phyloP scores from a whole-genome alignment of 2,797 vertebrate genomes.

The Falco novaeseelandiae region DNA sequence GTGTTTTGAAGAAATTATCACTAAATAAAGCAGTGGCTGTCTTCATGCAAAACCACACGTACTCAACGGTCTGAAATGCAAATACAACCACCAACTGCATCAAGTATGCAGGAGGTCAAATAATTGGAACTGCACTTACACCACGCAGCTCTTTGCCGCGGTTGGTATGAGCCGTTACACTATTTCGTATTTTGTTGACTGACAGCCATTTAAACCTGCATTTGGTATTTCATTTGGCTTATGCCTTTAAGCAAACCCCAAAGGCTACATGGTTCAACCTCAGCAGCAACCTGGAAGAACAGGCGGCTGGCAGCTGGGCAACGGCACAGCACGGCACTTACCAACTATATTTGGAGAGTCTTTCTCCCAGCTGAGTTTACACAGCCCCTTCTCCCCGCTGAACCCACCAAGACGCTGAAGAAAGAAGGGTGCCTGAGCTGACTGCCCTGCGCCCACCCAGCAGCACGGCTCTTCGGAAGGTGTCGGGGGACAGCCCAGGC shows the following conservation, averaged over 20 bases:
- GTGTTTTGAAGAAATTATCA: not conserved
- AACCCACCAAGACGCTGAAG: not conserved
- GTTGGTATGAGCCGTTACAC: not conserved
- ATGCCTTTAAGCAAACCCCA: not conserved
- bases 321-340: accelerated
- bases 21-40: not conserved
- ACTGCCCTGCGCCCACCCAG: not conserved
- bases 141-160: too few species aligned
- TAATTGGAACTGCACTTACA: not conserved
- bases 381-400: not conserved
- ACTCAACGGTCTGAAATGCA: not conserved
- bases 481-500: not conserved
- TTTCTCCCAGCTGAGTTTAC: not conserved
- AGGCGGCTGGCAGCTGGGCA: not conserved
- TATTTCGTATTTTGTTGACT: not conserved
- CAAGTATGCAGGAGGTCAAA: not conserved
- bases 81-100: not conserved
- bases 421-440: not conserved
- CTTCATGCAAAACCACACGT: not conserved
- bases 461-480: not conserved
- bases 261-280: not conserved
- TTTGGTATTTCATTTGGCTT: not conserved
- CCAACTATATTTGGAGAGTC: not conserved
- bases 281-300: not conserved
- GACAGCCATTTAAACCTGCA: not conserved